Base-by-base conservation (phyloP, 2,888 invertebrate species). In the Drosophila mettleri region DNA sequence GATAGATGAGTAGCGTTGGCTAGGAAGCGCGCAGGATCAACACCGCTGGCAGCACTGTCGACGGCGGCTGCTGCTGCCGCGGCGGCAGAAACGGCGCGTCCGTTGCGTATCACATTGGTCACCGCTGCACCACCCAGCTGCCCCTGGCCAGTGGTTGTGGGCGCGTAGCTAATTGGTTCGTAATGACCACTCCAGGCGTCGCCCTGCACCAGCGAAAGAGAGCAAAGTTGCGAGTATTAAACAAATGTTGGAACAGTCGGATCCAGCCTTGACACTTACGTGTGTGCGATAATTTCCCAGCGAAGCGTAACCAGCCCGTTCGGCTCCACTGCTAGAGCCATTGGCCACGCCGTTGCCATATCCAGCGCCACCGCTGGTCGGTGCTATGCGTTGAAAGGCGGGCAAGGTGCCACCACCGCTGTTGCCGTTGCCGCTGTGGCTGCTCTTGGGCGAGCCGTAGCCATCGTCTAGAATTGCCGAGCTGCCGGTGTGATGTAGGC, bases 1-100 rank as follows among this genome's bases (percentile, higher is more conserved):
- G 95, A 94, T 51, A 95, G 92, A 87, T 94, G 94, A 46, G 88
- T 73, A 53, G 93, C 91, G 18, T 79, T 71, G 39, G 77, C 65
- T 54, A 82, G 78, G n/a, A 74, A 78, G 46, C 86, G 71, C 16
- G 69, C 60, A 12, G 81, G 55, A 66, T 85, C 85, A 27, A 75
- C 69, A n/a, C 45, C 43, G 36, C 16, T 55, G 51, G 41, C 55
- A 9, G 41, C 61, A 41, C 45, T 67, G 14, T 66, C 84, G n/a
- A 69, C 77, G 1, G 85, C 81, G 7, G 82, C 82, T 12, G 81
- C 82, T 14, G 82, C 71, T 6, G 85, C 78, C 18, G 77, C 75
- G 8, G 87, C 82, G n/a, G 79, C 78, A 24, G 77, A 69, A 20
- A 74, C 72, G 22, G 77, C 64, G 43, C 89, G 83, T 38, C 89